Base-by-base conservation (phyloP, 2,888 invertebrate species). In the Orchesella flavescens region DNA sequence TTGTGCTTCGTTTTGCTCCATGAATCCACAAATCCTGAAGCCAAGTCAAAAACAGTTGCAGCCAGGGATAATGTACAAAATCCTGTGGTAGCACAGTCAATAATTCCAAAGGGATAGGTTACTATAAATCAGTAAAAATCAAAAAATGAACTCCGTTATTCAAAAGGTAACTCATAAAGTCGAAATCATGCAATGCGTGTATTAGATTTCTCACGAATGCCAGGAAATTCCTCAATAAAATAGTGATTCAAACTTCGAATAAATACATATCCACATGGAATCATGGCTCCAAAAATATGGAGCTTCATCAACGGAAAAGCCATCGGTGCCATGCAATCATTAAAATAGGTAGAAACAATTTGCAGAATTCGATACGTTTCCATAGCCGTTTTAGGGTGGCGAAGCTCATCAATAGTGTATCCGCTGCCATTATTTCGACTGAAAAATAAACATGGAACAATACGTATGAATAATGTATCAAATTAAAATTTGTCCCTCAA, bases 141-240 rank as follows among this genome's bases (percentile, higher is more conserved):
- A 17, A 17, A 53, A 53, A 53, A 5, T n/a, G n/a, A n/a, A n/a
- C n/a, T n/a, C n/a, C n/a, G n/a, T n/a, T n/a, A n/a, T n/a, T n/a
- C n/a, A n/a, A n/a, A n/a, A n/a, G n/a, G n/a, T n/a, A n/a, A n/a
- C n/a, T n/a, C n/a, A n/a, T n/a, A n/a, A n/a, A n/a, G n/a, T n/a
- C n/a, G n/a, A n/a, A n/a, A n/a, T n/a, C n/a, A n/a, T n/a, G n/a
- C 3, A 3, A 53, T 53, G 17, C 53, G n/a, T 17, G 15, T 3
- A 9, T 53, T 53, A n/a, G n/a, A n/a, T 12, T 49, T 9, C n/a
- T 53, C 69, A 59, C n/a, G 34, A 44, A 85, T 84, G 24, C 84
- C 84, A 9, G 85, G 85, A 69, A 84, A 85, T 44, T 85, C 85
- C 10, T 85, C 84, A 43, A 85, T 65, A 55, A 85, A 85, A 12